phyloP scores from a whole-genome alignment of 2,113 vertebrate species.

The Charina bottae region DNA sequence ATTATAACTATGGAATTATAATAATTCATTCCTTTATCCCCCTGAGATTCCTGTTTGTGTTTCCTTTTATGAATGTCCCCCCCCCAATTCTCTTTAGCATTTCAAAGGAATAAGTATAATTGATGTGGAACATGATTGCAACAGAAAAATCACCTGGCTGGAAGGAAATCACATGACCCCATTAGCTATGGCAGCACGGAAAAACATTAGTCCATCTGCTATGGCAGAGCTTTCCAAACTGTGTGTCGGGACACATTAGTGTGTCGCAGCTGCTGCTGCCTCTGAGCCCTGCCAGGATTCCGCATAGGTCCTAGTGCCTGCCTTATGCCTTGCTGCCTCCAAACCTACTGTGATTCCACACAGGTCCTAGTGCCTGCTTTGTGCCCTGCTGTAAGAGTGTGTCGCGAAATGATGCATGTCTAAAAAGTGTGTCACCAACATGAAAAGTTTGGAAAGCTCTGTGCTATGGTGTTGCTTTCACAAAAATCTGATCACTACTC shows the following conservation, averaged over 20 bases:
- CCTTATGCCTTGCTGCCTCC: no score
- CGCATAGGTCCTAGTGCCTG: no score
- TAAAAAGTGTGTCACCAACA: no score
- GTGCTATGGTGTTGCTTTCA: background rate
- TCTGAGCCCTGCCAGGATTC: no score
- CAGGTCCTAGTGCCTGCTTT: no score
- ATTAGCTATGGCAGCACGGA: background rate
- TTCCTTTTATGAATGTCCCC: background rate
- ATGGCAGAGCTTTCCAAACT: no score
- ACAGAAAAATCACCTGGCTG: background rate
- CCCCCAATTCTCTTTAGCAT: background rate
- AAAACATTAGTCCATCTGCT: background rate
- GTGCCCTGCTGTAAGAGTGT: no score
- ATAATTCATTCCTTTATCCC: background rate
- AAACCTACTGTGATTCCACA: no score
- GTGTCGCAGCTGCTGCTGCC: no score
- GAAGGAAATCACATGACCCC: background rate
- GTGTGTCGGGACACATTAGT: no score
- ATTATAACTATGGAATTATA: background rate
- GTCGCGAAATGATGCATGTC: no score
- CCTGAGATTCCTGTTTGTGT: background rate
- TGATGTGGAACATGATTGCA: background rate
- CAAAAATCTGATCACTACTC: background rate
- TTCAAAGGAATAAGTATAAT: background rate
- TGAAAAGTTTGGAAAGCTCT: no score